Evolutionary conservation across 1,140 invertebrate species (phyloP).

Genomic region (Dendroctonus valens): DNA sequence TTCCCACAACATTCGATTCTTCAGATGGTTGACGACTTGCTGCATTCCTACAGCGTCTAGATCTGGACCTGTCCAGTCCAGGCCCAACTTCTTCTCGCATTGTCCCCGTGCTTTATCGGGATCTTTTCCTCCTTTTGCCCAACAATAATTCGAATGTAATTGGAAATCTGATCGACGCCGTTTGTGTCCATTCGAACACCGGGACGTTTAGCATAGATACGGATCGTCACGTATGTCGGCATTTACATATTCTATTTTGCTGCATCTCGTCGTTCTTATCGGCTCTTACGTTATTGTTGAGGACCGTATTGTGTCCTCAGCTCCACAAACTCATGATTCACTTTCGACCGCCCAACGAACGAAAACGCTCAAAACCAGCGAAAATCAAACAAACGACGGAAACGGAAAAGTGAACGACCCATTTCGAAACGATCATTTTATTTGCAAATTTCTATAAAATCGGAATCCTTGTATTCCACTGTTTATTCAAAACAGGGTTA

Average conservation of each 20-base stretch:
- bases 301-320: constrained; percentile 23
- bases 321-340: neutral
- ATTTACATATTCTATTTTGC: constrained; percentile 34
- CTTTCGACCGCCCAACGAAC: neutral
- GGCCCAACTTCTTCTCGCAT: no score
- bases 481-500: constrained; percentile 12
- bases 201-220: constrained; percentile 30
- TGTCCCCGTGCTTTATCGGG: constrained; percentile 3
- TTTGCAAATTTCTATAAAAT: constrained; percentile 6
- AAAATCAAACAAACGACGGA: neutral
- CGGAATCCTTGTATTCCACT: neutral
- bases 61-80: no score
- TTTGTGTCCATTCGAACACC: constrained; percentile 27
- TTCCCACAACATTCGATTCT: no score
- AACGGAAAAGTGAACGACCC: constrained; percentile 6
- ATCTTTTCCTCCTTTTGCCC: constrained; percentile 12
- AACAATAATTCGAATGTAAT: constrained; percentile 30
- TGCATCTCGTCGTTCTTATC: constrained; percentile 33
- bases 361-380: no score
- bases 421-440: constrained; percentile 12
- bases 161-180: constrained; percentile 31
- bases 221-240: constrained; percentile 30
- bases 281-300: constrained; percentile 25
- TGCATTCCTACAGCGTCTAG: no score
- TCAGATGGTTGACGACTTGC: no score